Base-by-base conservation (phyloP, 2,888 invertebrate genomes). In the Limnephilus auricula region DNA sequence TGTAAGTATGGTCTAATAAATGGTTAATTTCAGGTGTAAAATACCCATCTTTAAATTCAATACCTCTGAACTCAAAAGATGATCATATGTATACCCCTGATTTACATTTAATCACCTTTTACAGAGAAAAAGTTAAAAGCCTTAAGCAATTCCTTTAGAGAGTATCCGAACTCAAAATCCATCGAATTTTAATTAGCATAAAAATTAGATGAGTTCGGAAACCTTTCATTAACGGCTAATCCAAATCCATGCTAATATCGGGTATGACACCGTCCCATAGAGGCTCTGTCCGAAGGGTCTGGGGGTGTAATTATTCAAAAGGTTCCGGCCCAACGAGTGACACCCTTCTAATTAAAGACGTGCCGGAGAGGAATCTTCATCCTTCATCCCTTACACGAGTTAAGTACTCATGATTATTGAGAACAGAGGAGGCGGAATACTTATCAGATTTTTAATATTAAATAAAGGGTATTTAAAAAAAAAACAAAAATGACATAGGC, bases 281-380 rank as follows among this genome's bases (percentile, higher is more conserved):
- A 65, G n/a, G 50, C 18, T 5, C 50, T 25, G 30, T 40, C 85
- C 45, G 40, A 85, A 85, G 40, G 85, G 85, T 40, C 45, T 85
- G 25, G 25, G 40, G 40, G n/a, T 85, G 12, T 85, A 85, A 85
- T 85, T 78, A 88, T 78, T 78, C 78, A 34, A 78, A 78, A 78
- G 87, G 87, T 88, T 88, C 78, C 32, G n/a, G 78, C 34, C 87
- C 78, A 15, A 1, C 31, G 34, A 78, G 15, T 78, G 87, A 79
- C 25, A 65, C 79, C 87, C 34, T 88, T 88, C 78, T 88, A 88
- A 88, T 88, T 88, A 88, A 88, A 88, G 87, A 88, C 87, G 87
- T 88, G 87, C 87, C 87, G 37, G n/a, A 34, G 18, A 15, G 87
- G 78, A 88, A 65, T 78, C 87, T 88, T 79, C 37, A 34, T 32